Percentiles rank a stretch among this genome's conserved stretches.
Evolutionary conservation across 37 sponge, comb jelly and placozoan species (phyloP).

Genomic region (Geodia barretti): DNA sequence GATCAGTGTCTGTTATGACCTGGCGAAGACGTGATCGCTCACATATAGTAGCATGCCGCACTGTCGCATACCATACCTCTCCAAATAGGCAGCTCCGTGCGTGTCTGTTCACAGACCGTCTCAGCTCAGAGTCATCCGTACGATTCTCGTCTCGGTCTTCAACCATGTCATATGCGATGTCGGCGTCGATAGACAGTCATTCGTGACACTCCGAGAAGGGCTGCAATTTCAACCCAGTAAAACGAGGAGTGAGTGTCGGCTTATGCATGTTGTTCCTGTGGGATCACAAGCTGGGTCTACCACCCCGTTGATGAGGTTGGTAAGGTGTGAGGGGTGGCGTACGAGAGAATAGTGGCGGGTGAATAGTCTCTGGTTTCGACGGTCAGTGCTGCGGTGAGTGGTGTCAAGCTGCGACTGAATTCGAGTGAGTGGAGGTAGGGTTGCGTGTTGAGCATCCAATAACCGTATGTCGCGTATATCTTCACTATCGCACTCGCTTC

Average conservation of each 20-base stretch:
- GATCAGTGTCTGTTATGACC: slow-evolving; percentile 34
- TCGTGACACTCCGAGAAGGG: slow-evolving; percentile 32
- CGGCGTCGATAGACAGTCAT: slow-evolving; percentile 50
- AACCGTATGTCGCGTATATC: not conserved
- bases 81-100: slow-evolving; percentile 3
- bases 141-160: not conserved
- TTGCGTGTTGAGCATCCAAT: not conserved
- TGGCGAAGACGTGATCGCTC: slow-evolving; percentile 20
- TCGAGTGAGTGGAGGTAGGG: not conserved
- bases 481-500: not conserved
- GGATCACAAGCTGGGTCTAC: slow-evolving; percentile 32
- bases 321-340: slow-evolving; percentile 32
- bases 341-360: not conserved
- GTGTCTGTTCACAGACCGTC: not conserved
- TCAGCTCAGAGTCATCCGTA: slow-evolving; percentile 5
- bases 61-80: slow-evolving; percentile 24
- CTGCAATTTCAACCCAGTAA: slow-evolving; percentile 51
- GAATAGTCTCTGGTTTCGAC: no score
- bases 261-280: slow-evolving; percentile 26
- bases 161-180: slow-evolving; percentile 26
- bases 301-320: not conserved
- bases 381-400: slow-evolving; percentile 2
- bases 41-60: slow-evolving; percentile 31
- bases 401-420: slow-evolving; percentile 30
- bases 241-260: slow-evolving; percentile 28